A percentile compares a stretch with the other conserved stretches of the same genome.
These are phyloP conservation scores for Philypnodon macrostomus DNA, from an alignment of 2,797 vertebrate species.

Conservation along the genomic window DNA sequence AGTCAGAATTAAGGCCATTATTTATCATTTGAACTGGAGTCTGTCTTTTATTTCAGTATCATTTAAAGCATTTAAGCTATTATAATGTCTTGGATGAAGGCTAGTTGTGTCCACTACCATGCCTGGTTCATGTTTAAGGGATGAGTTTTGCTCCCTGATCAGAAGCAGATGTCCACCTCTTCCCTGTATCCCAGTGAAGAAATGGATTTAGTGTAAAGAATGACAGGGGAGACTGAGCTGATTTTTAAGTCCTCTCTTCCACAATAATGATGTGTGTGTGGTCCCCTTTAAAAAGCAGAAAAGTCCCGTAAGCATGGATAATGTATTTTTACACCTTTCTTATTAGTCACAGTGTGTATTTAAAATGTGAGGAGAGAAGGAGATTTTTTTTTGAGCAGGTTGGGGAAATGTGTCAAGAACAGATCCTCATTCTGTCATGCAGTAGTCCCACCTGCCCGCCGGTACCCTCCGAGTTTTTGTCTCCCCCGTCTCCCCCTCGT, in stretches of 20 bases:
- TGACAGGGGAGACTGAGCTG: conserved; percentile 47
- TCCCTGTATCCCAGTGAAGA: conserved; percentile 38
- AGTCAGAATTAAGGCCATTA: no score
- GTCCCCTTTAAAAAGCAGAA: conserved; percentile 45
- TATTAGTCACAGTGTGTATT: conserved; percentile 64
- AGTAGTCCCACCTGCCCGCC: conserved; percentile 65
- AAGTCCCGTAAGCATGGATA: conserved; percentile 51
- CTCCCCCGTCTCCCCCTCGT: conserved; percentile 33
- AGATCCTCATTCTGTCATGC: conserved; percentile 75
- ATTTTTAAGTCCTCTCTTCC: conserved; percentile 54
- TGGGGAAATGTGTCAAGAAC: conserved; percentile 61
- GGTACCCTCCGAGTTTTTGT: no score
- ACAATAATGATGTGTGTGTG: conserved; percentile 42
- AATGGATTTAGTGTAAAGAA: conserved; percentile 58
- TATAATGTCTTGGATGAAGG: no score
- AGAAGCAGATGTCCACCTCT: conserved; percentile 59
- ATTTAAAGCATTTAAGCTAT: no score
- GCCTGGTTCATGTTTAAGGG: conserved; percentile 31
- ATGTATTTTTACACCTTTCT: conserved; percentile 67
- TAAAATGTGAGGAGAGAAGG: conserved; percentile 19
- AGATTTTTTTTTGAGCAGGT: conserved; percentile 30
- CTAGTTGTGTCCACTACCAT: conserved; percentile 19
- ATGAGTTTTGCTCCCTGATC: conserved; percentile 45
- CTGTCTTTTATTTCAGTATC: no score
- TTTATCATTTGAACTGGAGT: no score